Conservation (phyloP, 2,888 invertebrate species). For the Meteorus cinctellus region DNA sequence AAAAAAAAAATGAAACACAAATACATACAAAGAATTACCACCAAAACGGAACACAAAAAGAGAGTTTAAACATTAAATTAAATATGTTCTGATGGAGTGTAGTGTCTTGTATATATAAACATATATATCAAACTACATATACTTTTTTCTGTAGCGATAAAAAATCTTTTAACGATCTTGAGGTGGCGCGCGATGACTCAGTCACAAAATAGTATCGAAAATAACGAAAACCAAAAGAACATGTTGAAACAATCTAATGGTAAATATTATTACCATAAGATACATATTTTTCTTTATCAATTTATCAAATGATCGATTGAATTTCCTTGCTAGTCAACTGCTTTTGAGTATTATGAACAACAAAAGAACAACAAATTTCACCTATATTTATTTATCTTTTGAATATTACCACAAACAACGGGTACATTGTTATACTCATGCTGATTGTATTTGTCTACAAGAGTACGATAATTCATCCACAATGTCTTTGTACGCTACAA, state of each 20-base stretch:
- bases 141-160: slow-evolving; percentile 68
- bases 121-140: slow-evolving; percentile 63
- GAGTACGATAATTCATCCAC: slow-evolving; percentile 58
- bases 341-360: slow-evolving; percentile 32
- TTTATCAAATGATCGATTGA: slow-evolving; percentile 8
- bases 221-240: not conserved
- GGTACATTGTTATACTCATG: slow-evolving; percentile 37
- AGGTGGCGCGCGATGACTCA: slow-evolving; percentile 52
- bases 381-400: slow-evolving; percentile 13
- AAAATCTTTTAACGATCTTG: slow-evolving; percentile 38
- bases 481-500: slow-evolving; percentile 60
- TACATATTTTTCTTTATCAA: slow-evolving; percentile 19
- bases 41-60: slow-evolving; percentile 45
- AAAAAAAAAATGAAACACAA: slow-evolving; percentile 51
- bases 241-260: not conserved
- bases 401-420: slow-evolving; percentile 8
- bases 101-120: slow-evolving; percentile 72
- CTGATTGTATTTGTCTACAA: slow-evolving; percentile 23
- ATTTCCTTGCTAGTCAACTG: slow-evolving; percentile 21
- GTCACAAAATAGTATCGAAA: slow-evolving; percentile 55
- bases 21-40: not conserved
- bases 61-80: slow-evolving; percentile 68
- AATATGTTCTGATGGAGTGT: slow-evolving; percentile 71
- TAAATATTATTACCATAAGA: not conserved
- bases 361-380: slow-evolving; percentile 1